These are phyloP conservation scores for Lepidurus apus DNA, from an alignment of 1,140 invertebrate genomes.

Conservation along the genomic window DNA sequence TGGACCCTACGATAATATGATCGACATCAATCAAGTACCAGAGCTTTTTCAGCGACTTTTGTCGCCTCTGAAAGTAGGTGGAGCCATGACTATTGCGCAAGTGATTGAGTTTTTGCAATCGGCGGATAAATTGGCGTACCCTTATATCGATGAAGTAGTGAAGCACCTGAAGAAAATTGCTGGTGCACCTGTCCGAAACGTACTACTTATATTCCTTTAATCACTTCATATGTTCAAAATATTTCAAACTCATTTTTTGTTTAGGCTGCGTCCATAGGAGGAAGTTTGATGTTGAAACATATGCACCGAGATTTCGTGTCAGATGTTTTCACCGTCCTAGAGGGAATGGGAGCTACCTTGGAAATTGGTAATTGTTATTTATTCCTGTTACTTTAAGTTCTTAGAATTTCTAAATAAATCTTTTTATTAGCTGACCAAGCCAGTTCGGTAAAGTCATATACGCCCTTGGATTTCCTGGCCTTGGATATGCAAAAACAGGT, in stretches of 20 bases:
- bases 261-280: constrained; percentile 65
- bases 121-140: constrained; percentile 28
- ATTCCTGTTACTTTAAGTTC: not conserved
- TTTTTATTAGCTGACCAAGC: constrained; percentile 25
- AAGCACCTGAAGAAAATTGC: constrained; percentile 42
- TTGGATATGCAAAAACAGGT: constrained; percentile 58
- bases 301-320: constrained; percentile 64
- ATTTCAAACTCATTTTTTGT: not conserved
- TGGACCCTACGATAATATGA: constrained; percentile 43
- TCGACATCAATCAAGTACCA: constrained; percentile 44
- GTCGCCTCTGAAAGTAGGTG: constrained; percentile 35
- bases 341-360: constrained; percentile 58
- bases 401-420: not conserved
- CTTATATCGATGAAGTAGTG: constrained; percentile 38
- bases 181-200: constrained; percentile 43
- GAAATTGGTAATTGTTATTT: constrained; percentile 51
- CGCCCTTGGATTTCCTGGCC: constrained; percentile 53
- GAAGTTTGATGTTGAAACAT: constrained; percentile 73
- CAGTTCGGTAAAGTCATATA: constrained; percentile 33
- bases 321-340: constrained; percentile 65
- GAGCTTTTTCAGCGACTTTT: constrained; percentile 39
- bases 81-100: constrained; percentile 37
- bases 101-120: constrained; percentile 38
- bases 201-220: constrained; percentile 33
- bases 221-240: not conserved